Base-by-base conservation (phyloP, 1,140 invertebrate species). In the Drosophila mauritiana region DNA sequence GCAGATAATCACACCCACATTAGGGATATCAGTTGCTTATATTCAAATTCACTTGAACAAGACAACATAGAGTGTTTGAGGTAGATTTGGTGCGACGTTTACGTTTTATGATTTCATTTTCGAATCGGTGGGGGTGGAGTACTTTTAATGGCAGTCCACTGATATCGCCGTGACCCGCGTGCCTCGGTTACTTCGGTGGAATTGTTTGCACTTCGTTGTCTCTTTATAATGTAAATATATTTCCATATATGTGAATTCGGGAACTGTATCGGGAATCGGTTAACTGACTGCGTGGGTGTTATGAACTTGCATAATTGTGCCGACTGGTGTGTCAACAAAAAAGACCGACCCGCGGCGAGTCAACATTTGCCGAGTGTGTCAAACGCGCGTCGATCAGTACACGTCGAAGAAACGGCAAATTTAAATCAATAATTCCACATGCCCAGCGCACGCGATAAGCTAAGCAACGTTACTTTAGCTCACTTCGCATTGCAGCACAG, bases 361-460 rank as follows among this genome's bases (percentile, higher is more conserved):
- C 73, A 89, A 89, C 84, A 89, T 89, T 89, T 89, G 85, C 65
- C 80, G 84, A 89, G 84, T 89, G 84, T 89, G 84, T 80, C 81
- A 85, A 82, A 77, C 80, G 84, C 73, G 82, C 74, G 80, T 65
- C 75, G 55, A 78, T 85, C 81, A 73, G 73, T 83, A 72, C 5
- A 3, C 48, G n/a, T 1, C 27, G 52, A 37, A 52, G 31, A n/a
- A 40, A 39, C 12, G 51, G 42, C 52, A 75, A 68, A 74, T 80
- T 73, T 64, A 83, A 86, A 86, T 89, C 82, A 86, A 89, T 88
- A 89, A 77, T 80, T 79, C 36, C 27, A 72, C 52, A 62, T 52
- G 54, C 46, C 42, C 56, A 45, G 45, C 61, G 46, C 56, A 8
- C 13, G 73, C 62, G 79, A 82, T 79, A 82, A 78, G 70, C 45